Percentiles rank a stretch among this genome's conserved stretches.
Conservation (phyloP, 1,140 invertebrate genomes). For the Caenorhabditis remanei region DNA sequence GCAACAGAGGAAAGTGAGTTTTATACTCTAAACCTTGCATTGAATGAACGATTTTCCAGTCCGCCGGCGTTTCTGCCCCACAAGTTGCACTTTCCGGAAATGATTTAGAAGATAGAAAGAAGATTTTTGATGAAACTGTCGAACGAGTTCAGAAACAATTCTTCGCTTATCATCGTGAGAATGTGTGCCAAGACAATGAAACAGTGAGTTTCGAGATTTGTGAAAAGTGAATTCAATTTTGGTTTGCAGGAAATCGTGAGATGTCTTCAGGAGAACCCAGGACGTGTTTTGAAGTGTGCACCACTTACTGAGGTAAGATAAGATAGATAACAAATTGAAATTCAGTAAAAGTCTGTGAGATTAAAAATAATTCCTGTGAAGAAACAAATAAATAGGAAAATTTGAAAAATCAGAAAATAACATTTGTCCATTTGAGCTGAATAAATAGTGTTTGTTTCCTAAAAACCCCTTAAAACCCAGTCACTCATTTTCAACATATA, state of each 20-base stretch:
- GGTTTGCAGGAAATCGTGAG: slow-evolving; percentile 51
- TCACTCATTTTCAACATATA: no score
- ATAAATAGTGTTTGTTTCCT: no score
- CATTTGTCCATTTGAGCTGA: no score
- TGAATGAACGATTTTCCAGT: slow-evolving; percentile 11
- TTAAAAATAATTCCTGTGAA: no score
- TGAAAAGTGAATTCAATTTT: neutral
- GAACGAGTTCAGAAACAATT: slow-evolving; percentile 67
- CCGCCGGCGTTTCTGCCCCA: slow-evolving; percentile 19
- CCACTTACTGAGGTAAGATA: slow-evolving; percentile 39
- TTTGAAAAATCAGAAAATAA: no score
- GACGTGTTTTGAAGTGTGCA: slow-evolving; percentile 57
- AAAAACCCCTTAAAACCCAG: no score
- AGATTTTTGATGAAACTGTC: slow-evolving; percentile 66
- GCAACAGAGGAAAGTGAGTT: slow-evolving; percentile 58
- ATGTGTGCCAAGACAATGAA: slow-evolving; percentile 64
- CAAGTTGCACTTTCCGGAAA: slow-evolving; percentile 54
- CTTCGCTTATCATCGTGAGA: slow-evolving; percentile 66
- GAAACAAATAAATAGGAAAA: no score
- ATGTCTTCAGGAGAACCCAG: slow-evolving; percentile 55
- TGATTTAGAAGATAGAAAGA: slow-evolving; percentile 65
- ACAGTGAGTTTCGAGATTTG: slow-evolving; percentile 49
- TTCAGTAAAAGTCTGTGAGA: no score
- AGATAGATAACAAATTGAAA: no score
- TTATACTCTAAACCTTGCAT: neutral